Percentiles rank a stretch among this genome's conserved stretches.
These are phyloP conservation scores for Caradrina clavipalpis DNA, from an alignment of 2,888 invertebrate species.

Conservation along the genomic window DNA sequence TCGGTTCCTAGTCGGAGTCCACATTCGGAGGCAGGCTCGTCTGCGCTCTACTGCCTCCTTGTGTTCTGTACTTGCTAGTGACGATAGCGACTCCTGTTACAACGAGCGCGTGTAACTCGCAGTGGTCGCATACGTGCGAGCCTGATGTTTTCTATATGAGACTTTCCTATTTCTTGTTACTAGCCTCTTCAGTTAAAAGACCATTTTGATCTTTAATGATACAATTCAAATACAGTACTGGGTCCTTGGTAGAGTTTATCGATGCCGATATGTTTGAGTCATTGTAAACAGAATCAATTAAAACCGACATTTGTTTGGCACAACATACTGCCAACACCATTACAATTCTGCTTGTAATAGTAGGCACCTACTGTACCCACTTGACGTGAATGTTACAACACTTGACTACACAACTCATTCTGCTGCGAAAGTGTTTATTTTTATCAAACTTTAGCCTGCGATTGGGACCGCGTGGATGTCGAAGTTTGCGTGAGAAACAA, in stretches of 20 bases:
- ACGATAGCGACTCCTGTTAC: background rate
- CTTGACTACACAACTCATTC: slow-evolving; percentile 12
- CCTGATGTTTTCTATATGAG: too few species aligned
- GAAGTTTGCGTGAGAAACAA: too few species aligned
- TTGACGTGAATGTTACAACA: background rate
- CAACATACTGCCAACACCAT: slow-evolving; percentile 1
- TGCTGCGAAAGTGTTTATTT: slow-evolving; percentile 11
- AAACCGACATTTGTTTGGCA: background rate
- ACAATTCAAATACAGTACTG: background rate
- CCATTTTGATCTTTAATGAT: background rate
- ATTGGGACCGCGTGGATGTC: too few species aligned
- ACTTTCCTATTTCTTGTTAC: background rate
- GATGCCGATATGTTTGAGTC: background rate
- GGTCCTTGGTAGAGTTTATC: background rate
- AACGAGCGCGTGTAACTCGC: too few species aligned
- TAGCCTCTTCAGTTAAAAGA: too few species aligned
- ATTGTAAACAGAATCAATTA: background rate
- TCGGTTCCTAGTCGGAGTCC: too few species aligned
- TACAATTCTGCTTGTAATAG: background rate
- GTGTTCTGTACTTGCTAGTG: background rate
- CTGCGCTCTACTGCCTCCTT: background rate
- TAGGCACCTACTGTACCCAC: background rate
- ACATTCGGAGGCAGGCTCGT: background rate
- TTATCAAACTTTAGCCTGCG: background rate
- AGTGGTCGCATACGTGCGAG: too few species aligned